Conservation (phyloP, 2,888 invertebrate species). For the Octonoba sinensis region DNA sequence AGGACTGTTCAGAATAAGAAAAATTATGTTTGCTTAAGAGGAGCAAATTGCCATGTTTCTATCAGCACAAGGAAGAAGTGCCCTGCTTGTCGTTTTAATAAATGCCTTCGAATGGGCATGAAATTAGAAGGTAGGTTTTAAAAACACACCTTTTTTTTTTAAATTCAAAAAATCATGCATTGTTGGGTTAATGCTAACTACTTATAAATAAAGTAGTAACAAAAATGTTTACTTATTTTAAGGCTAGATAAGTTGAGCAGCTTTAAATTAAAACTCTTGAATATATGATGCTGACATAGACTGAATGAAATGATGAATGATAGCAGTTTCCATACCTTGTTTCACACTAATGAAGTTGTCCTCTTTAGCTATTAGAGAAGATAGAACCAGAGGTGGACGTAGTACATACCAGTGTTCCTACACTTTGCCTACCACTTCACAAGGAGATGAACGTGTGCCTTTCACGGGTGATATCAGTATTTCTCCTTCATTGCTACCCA, state of each 20-base stretch:
- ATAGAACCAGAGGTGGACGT: conserved; percentile 93
- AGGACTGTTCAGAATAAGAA: conserved; percentile 98
- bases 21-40: conserved; percentile 92
- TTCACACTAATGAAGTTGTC: too few species aligned
- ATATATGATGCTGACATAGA: too few species aligned
- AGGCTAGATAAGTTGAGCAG: too few species aligned
- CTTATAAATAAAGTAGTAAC: too few species aligned
- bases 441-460: conserved; percentile 59
- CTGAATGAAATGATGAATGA: too few species aligned
- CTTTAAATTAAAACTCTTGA: too few species aligned
- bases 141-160: too few species aligned
- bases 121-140: conserved; percentile 84
- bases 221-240: neutral
- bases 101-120: conserved; percentile 96
- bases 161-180: too few species aligned
- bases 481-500: conserved; percentile 62
- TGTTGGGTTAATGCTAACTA: too few species aligned
- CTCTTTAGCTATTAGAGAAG: conserved; percentile 87
- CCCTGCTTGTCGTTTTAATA: conserved; percentile 95
- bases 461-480: conserved; percentile 63
- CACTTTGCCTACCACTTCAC: conserved; percentile 78
- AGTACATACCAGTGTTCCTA: conserved; percentile 97
- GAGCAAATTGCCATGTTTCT: conserved; percentile 91
- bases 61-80: conserved; percentile 95
- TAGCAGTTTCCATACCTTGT: too few species aligned